These are phyloP conservation scores for Drepanosiphum platanoidis DNA, from an alignment of 2,888 invertebrate species.

Conservation along the genomic window DNA sequence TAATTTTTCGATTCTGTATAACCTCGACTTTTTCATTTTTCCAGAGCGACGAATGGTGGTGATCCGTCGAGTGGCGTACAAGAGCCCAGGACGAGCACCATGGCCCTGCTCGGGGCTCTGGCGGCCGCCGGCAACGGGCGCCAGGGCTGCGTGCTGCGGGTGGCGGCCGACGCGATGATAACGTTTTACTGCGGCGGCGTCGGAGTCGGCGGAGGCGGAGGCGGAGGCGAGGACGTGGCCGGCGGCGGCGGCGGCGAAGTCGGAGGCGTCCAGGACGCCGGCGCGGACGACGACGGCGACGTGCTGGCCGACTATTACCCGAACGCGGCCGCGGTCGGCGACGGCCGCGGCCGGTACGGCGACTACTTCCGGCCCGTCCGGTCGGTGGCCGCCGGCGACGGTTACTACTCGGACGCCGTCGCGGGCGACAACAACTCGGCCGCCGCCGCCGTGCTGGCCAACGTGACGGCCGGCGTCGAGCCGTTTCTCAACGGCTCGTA, in stretches of 20 bases:
- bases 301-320: background rate
- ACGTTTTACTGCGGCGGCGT: constrained; percentile 37
- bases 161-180: constrained; percentile 58
- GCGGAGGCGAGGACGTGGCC: background rate
- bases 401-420: background rate
- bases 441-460: constrained; percentile 2
- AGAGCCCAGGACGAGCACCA: constrained; percentile 13
- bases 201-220: background rate
- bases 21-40: too few species aligned
- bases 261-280: background rate
- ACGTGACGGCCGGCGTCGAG: constrained; percentile 43
- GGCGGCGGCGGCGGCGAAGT: background rate
- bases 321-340: background rate
- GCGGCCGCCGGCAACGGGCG: constrained; percentile 45
- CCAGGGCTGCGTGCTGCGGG: constrained; percentile 59
- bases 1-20: too few species aligned
- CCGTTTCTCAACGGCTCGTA: constrained; percentile 26
- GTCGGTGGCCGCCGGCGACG: constrained; percentile 16
- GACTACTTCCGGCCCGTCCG: constrained; percentile 48
- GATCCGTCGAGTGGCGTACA: constrained; percentile 31
- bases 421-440: constrained; percentile 5
- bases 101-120: constrained; percentile 60
- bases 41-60: constrained; percentile 40
- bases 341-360: background rate
- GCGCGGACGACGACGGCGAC: constrained; percentile 1